A percentile compares a stretch with the other conserved stretches of the same genome.
Evolutionary conservation across 2,113 vertebrate species (phyloP).

Genomic region (Ammodramus savannarum): DNA sequence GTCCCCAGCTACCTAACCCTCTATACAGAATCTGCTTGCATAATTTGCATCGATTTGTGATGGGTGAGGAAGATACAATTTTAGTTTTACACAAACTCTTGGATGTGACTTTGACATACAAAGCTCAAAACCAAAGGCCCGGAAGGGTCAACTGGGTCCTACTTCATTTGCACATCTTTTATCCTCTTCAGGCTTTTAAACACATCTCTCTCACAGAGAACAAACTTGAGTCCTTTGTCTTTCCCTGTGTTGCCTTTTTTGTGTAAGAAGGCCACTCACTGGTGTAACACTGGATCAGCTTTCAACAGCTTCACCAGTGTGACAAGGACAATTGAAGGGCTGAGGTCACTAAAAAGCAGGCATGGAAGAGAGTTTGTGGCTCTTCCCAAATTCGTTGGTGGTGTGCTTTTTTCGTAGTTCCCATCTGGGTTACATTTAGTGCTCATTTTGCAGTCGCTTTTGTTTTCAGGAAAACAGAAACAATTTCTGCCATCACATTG

Average conservation of each 20-base stretch:
- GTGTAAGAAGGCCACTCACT: background rate
- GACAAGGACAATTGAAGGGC: background rate
- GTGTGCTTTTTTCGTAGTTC: background rate
- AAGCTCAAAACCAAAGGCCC: background rate
- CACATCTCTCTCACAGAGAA: background rate
- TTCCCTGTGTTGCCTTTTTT: background rate
- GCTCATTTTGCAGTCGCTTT: background rate
- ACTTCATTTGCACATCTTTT: background rate
- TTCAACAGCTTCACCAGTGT: background rate
- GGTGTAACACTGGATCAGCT: background rate
- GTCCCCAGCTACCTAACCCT: background rate
- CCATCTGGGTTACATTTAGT: conserved; percentile 17
- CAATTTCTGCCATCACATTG: background rate
- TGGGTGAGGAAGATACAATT: background rate
- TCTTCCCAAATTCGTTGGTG: background rate
- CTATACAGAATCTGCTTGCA: background rate
- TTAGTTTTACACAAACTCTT: background rate
- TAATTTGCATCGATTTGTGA: background rate
- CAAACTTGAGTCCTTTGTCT: background rate
- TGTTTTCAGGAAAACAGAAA: background rate
- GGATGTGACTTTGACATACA: background rate
- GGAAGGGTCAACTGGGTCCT: background rate
- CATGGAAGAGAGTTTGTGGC: background rate
- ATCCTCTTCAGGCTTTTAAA: background rate
- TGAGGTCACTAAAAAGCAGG: background rate